Evolutionary conservation across 2,797 vertebrate genomes (phyloP), one percentile per base, ranked within the genome.

Genomic region (Melopsittacus undulatus): DNA sequence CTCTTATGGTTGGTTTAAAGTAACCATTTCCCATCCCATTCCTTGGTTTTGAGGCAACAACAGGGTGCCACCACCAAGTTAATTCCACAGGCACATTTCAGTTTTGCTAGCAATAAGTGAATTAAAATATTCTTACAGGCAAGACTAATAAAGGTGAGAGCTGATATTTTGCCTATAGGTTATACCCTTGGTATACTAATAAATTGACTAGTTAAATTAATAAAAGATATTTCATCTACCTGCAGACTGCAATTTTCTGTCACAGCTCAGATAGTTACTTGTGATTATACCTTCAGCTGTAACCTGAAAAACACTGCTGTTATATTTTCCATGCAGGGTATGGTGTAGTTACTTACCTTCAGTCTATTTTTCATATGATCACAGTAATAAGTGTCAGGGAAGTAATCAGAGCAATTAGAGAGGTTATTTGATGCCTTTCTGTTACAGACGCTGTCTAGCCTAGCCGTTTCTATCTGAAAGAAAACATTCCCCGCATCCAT

Each of bases 401-500:
- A 59, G 32, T 83, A 92, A 82, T 70, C 85, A 87, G 10, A 77
- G 32, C 40, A 95, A 91, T 90, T 90, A 89, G 56, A 75, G 73
- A 78, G 22, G 15, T 45, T 56, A 59, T 94, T 89, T 84, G 36
- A 80, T 72, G 66, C 29, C 11, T 72, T 72, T 89, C 34, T 85
- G 21, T 74, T 80, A 36, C 59, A 67, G 30, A 51, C 14, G 17
- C 64, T 90, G 75, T 77, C 48, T 79, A 84, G 40, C 52, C 56
- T 30, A 63, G 18, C 7, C 32, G 17, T 64, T 87, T 70, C 61
- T 51, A 74, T 21, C 18, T 64, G n/a, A 77, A 89, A 76, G 57
- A 86, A 81, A 84, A 52, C 43, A 48, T 42, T 81, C 30, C 7
- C 40, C 45, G 54, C 40, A 84, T 82, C 66, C 52, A 24, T 30